Base-by-base conservation (phyloP, 2,888 invertebrate genomes). In the Drosophila formosana region DNA sequence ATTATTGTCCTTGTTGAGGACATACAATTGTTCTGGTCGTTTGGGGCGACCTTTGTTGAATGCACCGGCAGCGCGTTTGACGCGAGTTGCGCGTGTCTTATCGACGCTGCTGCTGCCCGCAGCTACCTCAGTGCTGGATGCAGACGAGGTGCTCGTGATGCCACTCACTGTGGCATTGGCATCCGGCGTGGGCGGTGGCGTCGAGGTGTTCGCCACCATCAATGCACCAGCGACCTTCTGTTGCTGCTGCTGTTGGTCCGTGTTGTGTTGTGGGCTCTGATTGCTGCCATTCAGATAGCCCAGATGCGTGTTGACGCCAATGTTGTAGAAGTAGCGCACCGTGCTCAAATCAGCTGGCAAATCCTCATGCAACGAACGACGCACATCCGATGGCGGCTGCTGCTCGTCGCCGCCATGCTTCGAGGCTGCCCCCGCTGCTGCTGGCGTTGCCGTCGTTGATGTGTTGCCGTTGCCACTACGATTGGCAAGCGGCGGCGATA, bases 311-410 rank as follows among this genome's bases (percentile, higher is more conserved):
- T 95, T 95, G 76, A 95, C 92, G 80, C 95, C 95, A 84, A 95
- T 91, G 91, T 95, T 95, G 92, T 94, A 95, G 91, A 94, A 95
- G 89, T 94, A 95, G 66, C 95, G 94, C 68, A 95, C 91, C 5
- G 95, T 95, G 9, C 93, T 91, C 51, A 94, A 92, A 87, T 95
- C 95, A 93, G 58, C 55, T 0, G 91, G 92, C 61, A 92, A 82
- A 72, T 92, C 92, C 5, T 80, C 75, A 43, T 89, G 82, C 4
- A 86, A 25, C 0, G 91, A 91, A 34, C 85, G 90, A n/a, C 80
- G 83, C 1, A 89, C 90, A 8, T 89, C 82, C 25, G 28, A 18
- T 3, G 30, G 47, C 9, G 9, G 37, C 4, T 30, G 47, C 11
- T 34, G 37, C 5, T 37, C 37, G 2, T 55, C 56, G 11, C 55